phyloP scores from a whole-genome alignment of 2,888 invertebrate genomes.

The Drosophila pseudotalamancana region DNA sequence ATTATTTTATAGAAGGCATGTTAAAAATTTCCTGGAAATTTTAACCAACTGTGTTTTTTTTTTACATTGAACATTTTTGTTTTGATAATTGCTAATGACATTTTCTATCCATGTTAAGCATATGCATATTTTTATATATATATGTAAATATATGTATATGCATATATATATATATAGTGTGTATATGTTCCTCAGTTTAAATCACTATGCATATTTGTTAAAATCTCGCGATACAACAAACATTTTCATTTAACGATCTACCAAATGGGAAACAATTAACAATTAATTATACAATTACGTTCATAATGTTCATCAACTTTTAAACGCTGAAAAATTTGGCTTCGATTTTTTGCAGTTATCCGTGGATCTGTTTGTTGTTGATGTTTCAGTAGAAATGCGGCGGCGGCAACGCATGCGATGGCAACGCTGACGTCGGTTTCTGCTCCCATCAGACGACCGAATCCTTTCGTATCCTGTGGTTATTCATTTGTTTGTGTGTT shows the following conservation, averaged over 20 bases:
- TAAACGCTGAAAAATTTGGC: conserved; percentile 61
- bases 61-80: conserved; percentile 49
- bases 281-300: conserved; percentile 60
- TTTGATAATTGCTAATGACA: conserved; percentile 25
- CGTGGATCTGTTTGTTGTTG: conserved; percentile 23
- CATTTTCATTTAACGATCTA: conserved; percentile 42
- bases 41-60: conserved; percentile 41
- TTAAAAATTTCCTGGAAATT: conserved; percentile 66
- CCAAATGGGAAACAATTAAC: conserved; percentile 64
- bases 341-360: conserved; percentile 52
- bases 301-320: conserved; percentile 36
- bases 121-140: conserved; percentile 18
- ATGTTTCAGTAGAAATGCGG: conserved; percentile 62
- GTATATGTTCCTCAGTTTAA: background rate
- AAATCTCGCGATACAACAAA: conserved; percentile 48
- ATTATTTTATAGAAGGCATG: conserved; percentile 46
- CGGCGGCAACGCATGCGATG: conserved; percentile 71
- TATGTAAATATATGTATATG: too few species aligned
- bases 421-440: conserved; percentile 65
- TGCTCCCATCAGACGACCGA: conserved; percentile 83
- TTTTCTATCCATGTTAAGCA: conserved; percentile 19
- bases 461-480: conserved; percentile 82
- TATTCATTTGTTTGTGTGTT: conserved; percentile 9
- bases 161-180: conserved; percentile 7
- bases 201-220: conserved; percentile 39